A percentile compares a stretch with the other conserved stretches of the same genome.
Evolutionary conservation across 2,797 vertebrate species (phyloP).

Genomic region (Rhodeus uyekii): DNA sequence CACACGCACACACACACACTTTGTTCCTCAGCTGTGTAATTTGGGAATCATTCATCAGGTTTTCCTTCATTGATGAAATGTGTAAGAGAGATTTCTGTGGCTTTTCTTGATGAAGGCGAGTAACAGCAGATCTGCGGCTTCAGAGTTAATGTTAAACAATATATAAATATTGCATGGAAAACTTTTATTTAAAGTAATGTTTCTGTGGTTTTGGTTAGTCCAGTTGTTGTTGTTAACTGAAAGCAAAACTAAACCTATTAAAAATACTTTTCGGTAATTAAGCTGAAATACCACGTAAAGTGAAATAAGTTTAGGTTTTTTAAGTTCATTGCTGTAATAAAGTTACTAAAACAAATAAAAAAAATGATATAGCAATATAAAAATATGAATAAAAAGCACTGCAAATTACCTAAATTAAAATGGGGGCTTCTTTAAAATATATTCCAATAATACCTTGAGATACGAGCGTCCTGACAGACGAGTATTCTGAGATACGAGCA

Average conservation of each 20-base stretch:
- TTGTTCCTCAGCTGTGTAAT: neutral
- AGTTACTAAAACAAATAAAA: neutral
- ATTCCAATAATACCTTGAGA: too few species aligned
- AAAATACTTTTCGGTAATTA: neutral
- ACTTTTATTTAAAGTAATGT: neutral
- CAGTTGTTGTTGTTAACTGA: too few species aligned
- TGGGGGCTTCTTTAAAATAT: too few species aligned
- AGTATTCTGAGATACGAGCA: too few species aligned
- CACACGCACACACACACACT: neutral
- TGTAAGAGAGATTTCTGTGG: neutral
- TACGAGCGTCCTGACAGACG: too few species aligned
- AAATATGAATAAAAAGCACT: neutral
- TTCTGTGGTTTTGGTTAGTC: neutral
- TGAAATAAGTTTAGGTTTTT: neutral
- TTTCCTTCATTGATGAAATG: neutral
- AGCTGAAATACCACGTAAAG: neutral
- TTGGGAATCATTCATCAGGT: constrained; percentile 11
- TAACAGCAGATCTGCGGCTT: neutral
- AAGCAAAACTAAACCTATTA: neutral
- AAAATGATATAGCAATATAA: neutral
- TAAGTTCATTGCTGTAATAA: neutral
- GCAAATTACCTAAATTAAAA: too few species aligned
- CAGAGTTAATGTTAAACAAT: neutral
- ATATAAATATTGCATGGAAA: neutral
- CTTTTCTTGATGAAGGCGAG: neutral